Percentiles rank a stretch among this genome's conserved stretches.
phyloP scores from a whole-genome alignment of 1,140 invertebrate species.

The Diprion similis region DNA sequence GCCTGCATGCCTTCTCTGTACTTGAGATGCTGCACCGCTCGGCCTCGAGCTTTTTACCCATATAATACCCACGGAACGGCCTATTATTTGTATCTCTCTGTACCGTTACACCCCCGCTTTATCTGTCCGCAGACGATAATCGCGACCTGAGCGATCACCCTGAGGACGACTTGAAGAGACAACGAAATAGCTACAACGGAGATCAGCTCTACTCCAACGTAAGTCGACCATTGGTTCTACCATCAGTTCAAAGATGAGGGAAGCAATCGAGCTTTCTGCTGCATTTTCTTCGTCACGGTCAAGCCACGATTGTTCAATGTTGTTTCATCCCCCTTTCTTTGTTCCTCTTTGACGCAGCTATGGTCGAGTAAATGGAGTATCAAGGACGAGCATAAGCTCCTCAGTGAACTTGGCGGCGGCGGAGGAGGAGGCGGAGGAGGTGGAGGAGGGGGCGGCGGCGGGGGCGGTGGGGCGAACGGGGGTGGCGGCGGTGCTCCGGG shows the following conservation, averaged over 20 bases:
- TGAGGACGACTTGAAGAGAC: constrained; percentile 86
- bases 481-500: constrained; percentile 48
- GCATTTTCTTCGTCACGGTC: too few relatives aligned
- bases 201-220: constrained; percentile 89
- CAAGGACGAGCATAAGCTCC: constrained; percentile 85
- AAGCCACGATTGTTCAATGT: background rate
- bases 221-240: constrained; percentile 51
- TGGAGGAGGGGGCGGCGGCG: constrained; percentile 42
- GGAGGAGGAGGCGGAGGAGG: constrained; percentile 61
- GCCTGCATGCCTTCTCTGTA: too few relatives aligned
- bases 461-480: constrained; percentile 42
- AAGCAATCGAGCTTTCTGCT: too few relatives aligned
- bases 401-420: constrained; percentile 75
- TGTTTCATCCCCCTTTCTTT: background rate
- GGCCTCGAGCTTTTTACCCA: constrained; percentile 5
- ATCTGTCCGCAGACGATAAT: constrained; percentile 76
- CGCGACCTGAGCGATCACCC: constrained; percentile 83
- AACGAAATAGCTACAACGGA: constrained; percentile 86
- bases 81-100: too few relatives aligned
- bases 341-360: constrained; percentile 66
- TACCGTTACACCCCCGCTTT: constrained; percentile 23
- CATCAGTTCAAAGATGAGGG: too few relatives aligned
- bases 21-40: constrained; percentile 6
- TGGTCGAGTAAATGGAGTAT: constrained; percentile 88
- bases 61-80: background rate